phyloP scores from a whole-genome alignment of 2,113 vertebrate species.

The rat (Rattus norvegicus) region GRCr8 NC_086039.1:64098001-64098500 shows the following conservation, averaged over 20 bases:
- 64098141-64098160: background rate
- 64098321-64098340: background rate
- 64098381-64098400: background rate
- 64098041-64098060: background rate
- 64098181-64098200: background rate
- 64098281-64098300: background rate
- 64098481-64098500: background rate
- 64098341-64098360: background rate
- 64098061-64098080: background rate
- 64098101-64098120: background rate
- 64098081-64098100: background rate
- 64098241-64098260: conserved; percentile 30
- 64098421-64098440: background rate
- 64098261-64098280: conserved; percentile 7
- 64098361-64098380: background rate
- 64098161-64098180: background rate
- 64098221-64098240: background rate
- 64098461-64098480: background rate
- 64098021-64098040: background rate
- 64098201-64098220: background rate
- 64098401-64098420: conserved; percentile 41
- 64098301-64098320: background rate
- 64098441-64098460: background rate
- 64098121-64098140: background rate
- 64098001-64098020: background rate